Conservation (phyloP, 2,797 vertebrate genomes). For the Sebastes variabilis region DNA sequence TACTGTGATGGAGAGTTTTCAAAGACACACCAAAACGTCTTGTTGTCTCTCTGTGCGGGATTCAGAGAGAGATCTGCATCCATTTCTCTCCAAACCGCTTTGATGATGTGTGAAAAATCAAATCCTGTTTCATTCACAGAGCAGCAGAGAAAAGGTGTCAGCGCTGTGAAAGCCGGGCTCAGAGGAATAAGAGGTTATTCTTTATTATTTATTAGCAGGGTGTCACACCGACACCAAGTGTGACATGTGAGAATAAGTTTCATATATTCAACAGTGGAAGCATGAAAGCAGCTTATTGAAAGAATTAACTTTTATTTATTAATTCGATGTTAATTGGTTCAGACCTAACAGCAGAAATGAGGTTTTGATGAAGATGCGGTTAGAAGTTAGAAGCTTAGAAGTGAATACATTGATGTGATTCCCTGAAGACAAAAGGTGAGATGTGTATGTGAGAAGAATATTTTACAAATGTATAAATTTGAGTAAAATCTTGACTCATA, state of each 20-base stretch:
- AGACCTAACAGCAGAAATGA: background rate
- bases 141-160: constrained; percentile 35
- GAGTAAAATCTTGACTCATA: background rate
- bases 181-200: background rate
- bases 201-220: constrained; percentile 38
- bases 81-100: background rate
- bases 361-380: background rate
- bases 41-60: too few relatives aligned
- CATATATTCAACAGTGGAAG: background rate
- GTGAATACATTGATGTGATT: background rate
- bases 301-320: background rate
- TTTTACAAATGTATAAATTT: background rate
- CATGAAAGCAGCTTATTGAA: background rate
- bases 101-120: constrained; percentile 51
- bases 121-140: constrained; percentile 32
- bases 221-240: constrained; percentile 8
- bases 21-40: too few relatives aligned
- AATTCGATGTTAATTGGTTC: background rate
- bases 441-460: background rate
- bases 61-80: too few relatives aligned
- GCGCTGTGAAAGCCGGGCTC: constrained; percentile 4
- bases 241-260: background rate
- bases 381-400: background rate
- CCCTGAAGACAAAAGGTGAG: background rate
- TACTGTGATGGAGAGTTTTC: too few relatives aligned